Conservation (phyloP, 2,888 invertebrate genomes). For the Meteorus cinctellus region DNA sequence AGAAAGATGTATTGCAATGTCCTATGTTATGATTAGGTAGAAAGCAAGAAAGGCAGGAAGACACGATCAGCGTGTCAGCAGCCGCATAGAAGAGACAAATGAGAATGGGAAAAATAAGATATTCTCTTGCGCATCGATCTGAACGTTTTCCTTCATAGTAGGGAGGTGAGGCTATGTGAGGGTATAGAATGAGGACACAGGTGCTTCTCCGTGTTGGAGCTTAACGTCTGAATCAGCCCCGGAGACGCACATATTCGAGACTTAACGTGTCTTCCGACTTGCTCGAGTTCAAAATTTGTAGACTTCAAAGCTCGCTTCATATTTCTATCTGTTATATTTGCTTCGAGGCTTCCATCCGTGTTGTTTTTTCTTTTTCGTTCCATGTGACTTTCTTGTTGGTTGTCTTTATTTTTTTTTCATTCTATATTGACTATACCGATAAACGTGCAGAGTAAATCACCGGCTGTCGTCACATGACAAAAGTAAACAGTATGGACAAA, state of each 20-base stretch:
- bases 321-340: not conserved
- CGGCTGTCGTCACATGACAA: conserved; percentile 18
- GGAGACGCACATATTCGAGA: conserved; percentile 56
- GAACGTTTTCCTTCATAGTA: conserved; percentile 60
- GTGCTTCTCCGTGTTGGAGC: conserved; percentile 67
- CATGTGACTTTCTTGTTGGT: not conserved
- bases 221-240: conserved; percentile 67
- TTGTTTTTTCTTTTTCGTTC: not conserved
- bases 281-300: conserved; percentile 31
- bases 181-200: conserved; percentile 66
- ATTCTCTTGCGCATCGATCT: conserved; percentile 66
- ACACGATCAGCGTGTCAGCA: conserved; percentile 44
- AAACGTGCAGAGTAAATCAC: conserved; percentile 22
- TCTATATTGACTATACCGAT: not conserved
- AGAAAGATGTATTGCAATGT: conserved; percentile 62
- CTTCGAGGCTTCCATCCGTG: not conserved
- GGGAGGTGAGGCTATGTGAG: conserved; percentile 45
- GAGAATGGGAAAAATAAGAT: conserved; percentile 48
- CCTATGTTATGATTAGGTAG: conserved; percentile 40
- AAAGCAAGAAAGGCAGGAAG: conserved; percentile 43
- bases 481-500: conserved; percentile 28
- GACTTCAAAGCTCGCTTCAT: conserved; percentile 14
- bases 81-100: conserved; percentile 26
- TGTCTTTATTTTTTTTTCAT: conserved; percentile 10
- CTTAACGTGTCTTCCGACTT: conserved; percentile 27